Evolutionary conservation across 2,797 vertebrate genomes (phyloP).

Genomic region (Pampus argenteus): DNA sequence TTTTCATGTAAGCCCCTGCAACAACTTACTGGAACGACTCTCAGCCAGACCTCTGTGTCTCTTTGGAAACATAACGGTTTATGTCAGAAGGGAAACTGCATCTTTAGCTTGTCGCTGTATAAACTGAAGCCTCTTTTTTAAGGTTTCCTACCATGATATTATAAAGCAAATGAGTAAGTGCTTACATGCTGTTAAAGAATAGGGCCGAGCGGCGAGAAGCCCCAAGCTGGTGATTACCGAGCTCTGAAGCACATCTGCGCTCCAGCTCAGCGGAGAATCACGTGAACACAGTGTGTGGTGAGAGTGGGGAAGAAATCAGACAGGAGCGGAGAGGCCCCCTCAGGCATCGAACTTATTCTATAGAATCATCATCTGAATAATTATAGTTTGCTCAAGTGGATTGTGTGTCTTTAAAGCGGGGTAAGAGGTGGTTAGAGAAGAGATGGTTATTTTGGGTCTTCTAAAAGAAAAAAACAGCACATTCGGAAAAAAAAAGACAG

Average conservation of each 20-base stretch:
- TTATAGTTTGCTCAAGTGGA: slow-evolving; percentile 73
- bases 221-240: slow-evolving; percentile 84
- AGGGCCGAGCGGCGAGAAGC: slow-evolving; percentile 81
- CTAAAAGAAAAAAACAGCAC: slow-evolving; percentile 47
- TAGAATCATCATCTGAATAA: slow-evolving; percentile 70
- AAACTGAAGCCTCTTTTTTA: slow-evolving; percentile 80
- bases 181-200: slow-evolving; percentile 86
- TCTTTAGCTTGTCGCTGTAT: slow-evolving; percentile 78
- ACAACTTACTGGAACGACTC: not conserved
- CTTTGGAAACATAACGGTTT: slow-evolving; percentile 36
- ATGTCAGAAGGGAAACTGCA: slow-evolving; percentile 47
- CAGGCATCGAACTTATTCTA: slow-evolving; percentile 63
- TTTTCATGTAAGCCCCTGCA: slow-evolving; percentile 18
- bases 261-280: slow-evolving; percentile 71
- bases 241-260: slow-evolving; percentile 84
- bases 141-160: slow-evolving; percentile 82
- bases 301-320: slow-evolving; percentile 43
- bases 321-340: slow-evolving; percentile 55
- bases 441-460: slow-evolving; percentile 67
- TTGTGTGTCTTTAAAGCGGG: slow-evolving; percentile 70
- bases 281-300: slow-evolving; percentile 73
- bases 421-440: slow-evolving; percentile 55
- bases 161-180: slow-evolving; percentile 86
- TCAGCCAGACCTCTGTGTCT: slow-evolving; percentile 18
- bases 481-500: slow-evolving; percentile 35